phyloP scores from a whole-genome alignment of 2,113 vertebrate genomes.

The Alethe diademata region DNA sequence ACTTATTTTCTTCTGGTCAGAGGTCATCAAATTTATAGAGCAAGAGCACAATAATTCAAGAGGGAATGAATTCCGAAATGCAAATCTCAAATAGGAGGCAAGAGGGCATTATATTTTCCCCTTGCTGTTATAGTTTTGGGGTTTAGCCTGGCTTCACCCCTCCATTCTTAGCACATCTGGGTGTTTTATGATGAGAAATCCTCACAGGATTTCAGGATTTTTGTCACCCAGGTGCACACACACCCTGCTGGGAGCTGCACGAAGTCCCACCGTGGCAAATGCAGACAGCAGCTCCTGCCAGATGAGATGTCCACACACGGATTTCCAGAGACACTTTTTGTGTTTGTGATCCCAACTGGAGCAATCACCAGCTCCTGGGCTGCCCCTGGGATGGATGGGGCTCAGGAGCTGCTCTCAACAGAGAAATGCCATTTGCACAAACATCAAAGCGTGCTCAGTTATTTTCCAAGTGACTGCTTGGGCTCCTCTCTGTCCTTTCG shows the following conservation, averaged over 20 bases:
- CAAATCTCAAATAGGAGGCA: not conserved
- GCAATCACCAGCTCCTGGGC: not conserved
- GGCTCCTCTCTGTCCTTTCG: not conserved
- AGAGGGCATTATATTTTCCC: not conserved
- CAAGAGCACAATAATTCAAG: not conserved
- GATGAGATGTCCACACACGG: accelerated
- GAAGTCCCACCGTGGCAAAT: accelerated
- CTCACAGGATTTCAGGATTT: not conserved
- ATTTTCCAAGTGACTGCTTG: conserved; percentile 13
- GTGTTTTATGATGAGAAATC: not conserved
- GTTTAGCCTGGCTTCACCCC: not conserved
- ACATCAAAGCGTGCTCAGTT: not conserved
- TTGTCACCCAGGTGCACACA: accelerated
- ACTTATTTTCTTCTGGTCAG: not conserved
- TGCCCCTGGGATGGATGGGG: not conserved
- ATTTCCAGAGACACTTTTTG: not conserved
- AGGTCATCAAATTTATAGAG: not conserved
- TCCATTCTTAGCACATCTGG: not conserved
- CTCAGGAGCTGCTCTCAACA: not conserved
- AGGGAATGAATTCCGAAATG: not conserved
- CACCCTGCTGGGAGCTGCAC: not conserved
- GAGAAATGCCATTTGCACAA: not conserved
- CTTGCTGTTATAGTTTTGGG: not conserved
- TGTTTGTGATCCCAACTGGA: not conserved
- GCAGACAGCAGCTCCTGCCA: not conserved